Evolutionary conservation across 2,797 vertebrate species (phyloP), one percentile per base, ranked within the genome.

Genomic region (Poecilia gillii): DNA sequence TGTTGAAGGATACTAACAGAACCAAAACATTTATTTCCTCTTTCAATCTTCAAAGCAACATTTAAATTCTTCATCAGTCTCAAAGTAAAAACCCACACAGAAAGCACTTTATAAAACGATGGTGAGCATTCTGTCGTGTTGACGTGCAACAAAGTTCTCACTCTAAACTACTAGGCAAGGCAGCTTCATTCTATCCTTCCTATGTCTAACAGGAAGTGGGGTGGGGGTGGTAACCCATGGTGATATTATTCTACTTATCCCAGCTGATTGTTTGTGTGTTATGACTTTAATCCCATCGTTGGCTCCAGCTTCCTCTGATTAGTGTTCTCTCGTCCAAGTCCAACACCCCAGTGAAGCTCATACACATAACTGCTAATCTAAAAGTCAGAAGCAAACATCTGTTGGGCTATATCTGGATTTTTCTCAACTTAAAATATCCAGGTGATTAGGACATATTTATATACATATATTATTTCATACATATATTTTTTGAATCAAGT

Each of bases 221-320:
- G 95, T 88, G 94, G 86, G 28, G 59, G 92, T 91, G 85, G 82
- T 93, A 95, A 96, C 95, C 95, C 95, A 94, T 94, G 92, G 93
- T 91, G 94, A 95, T 91, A 89, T 92, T 93, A 93, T 53, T 93
- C 94, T 95, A 93, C 94, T 95, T 94, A 95, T 95, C 94, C 95
- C 88, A 93, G 94, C 93, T 96, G 95, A 96, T 95, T 95, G 92
- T 94, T 95, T 93, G 91, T 90, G 93, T 91, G 86, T 96, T 94
- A 94, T 94, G 91, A 94, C 96, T 96, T 96, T 95, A 93, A 95
- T 96, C 94, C 96, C 89, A 88, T 90, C 84, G 86, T 62, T 87
- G 88, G 90, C 81, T 93, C 89, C 96, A 97, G 96, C 96, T 97
- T 96, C 95, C 94, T 96, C 90, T 92, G 90, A 94, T 97, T 96